Conservation (phyloP, 2,113 vertebrate genomes). For the Neolamprologus fasciatus region DNA sequence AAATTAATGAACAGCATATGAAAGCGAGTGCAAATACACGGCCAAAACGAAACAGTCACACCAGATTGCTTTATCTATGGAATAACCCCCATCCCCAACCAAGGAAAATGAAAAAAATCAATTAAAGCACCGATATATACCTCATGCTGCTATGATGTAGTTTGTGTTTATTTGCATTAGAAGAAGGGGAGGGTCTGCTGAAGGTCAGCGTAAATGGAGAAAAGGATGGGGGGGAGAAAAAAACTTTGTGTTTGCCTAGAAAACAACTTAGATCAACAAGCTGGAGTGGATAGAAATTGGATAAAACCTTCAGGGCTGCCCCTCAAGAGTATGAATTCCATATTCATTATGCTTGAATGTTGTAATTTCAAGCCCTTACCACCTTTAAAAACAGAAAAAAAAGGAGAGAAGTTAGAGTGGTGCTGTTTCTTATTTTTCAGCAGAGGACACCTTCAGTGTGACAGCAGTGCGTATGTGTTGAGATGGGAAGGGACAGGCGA, state of each 20-base stretch:
- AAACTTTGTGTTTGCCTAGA: constrained; percentile 22
- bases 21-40: constrained; percentile 18
- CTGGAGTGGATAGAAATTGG: constrained; percentile 26
- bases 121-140: constrained; percentile 34
- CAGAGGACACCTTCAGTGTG: neutral
- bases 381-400: neutral
- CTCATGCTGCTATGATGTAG: neutral
- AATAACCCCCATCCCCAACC: neutral
- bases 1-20: constrained; percentile 52
- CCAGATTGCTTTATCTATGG: constrained; percentile 43
- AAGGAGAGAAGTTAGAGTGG: neutral
- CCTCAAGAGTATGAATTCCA: constrained; percentile 24
- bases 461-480: neutral
- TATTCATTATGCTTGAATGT: constrained; percentile 26
- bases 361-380: neutral
- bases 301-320: constrained; percentile 25
- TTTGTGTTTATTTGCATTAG: constrained; percentile 4
- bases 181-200: neutral
- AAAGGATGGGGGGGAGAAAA: neutral
- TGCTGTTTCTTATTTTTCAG: constrained; percentile 11
- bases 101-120: constrained; percentile 24
- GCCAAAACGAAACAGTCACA: constrained; percentile 28
- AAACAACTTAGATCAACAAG: constrained; percentile 38
- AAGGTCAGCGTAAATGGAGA: constrained; percentile 39
- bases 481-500: constrained; percentile 32